Evolutionary conservation across 2,113 vertebrate genomes (phyloP).

Genomic region (Chionis minor): DNA sequence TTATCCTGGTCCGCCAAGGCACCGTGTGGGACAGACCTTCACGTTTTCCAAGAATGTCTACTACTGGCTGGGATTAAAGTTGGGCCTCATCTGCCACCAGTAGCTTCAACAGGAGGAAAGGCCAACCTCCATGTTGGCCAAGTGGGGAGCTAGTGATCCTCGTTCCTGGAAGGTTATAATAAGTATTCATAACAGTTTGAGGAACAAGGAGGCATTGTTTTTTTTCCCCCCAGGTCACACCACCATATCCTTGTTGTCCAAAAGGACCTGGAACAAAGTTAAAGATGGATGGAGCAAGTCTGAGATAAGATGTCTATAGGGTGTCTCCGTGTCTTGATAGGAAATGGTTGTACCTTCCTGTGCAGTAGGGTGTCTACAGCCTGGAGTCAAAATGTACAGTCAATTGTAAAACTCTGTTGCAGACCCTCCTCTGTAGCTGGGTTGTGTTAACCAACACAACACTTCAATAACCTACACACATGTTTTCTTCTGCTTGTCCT

Average conservation of each 20-base stretch:
- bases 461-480: accelerated
- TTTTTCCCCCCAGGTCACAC: neutral
- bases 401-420: no score
- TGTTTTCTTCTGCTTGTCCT: neutral
- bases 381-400: neutral
- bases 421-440: neutral
- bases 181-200: neutral
- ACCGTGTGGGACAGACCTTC: accelerated
- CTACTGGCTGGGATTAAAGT: neutral
- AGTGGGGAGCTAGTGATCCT: neutral
- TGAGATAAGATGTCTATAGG: neutral
- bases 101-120: neutral
- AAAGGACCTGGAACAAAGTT: neutral
- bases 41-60: neutral
- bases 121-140: no score
- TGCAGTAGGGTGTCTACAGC: neutral
- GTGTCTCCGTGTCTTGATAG: no score
- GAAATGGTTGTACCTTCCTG: neutral
- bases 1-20: neutral
- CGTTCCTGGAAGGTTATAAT: neutral
- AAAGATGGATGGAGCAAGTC: neutral
- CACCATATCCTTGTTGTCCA: no score
- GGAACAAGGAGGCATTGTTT: neutral
- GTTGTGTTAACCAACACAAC: neutral
- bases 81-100: neutral